Evolutionary conservation across 2,888 invertebrate species (phyloP).

Genomic region (Pristionchus mayeri): DNA sequence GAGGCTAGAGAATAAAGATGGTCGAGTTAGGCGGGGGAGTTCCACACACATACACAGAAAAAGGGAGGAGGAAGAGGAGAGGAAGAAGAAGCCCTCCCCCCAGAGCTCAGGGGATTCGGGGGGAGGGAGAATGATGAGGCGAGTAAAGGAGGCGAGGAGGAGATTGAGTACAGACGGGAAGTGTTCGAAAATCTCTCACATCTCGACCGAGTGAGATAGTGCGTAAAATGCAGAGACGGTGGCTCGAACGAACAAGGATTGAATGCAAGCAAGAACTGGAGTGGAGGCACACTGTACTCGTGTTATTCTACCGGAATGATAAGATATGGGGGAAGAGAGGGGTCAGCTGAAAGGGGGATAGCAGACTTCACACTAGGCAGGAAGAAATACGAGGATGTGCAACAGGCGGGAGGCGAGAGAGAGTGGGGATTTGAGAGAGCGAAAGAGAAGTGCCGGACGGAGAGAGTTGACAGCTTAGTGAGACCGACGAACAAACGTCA

Average conservation of each 20-base stretch:
- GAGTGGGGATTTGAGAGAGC: neutral
- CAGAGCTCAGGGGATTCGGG: constrained; percentile 9
- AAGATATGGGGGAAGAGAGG: neutral
- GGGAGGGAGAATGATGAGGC: neutral
- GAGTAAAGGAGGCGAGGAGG: no score
- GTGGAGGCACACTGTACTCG: constrained; percentile 3
- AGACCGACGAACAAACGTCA: neutral
- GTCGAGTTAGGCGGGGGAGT: constrained; percentile 13
- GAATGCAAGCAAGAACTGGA: no score
- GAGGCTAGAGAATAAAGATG: constrained; percentile 32
- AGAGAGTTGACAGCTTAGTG: neutral
- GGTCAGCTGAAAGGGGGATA: neutral
- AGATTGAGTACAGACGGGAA: constrained; percentile 22
- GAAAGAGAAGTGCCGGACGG: neutral
- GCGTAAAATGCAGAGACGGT: no score
- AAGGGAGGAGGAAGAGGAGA: neutral
- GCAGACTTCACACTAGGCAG: neutral
- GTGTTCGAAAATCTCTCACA: neutral
- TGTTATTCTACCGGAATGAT: neutral
- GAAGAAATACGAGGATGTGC: constrained; percentile 27
- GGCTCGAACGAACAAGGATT: no score
- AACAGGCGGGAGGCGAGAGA: neutral
- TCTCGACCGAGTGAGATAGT: no score
- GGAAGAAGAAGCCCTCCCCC: neutral
- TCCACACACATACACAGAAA: neutral